A percentile compares a stretch with the other conserved stretches of the same genome.
Evolutionary conservation across 2,888 invertebrate genomes (phyloP).

Genomic region (Macrophya annulata): DNA sequence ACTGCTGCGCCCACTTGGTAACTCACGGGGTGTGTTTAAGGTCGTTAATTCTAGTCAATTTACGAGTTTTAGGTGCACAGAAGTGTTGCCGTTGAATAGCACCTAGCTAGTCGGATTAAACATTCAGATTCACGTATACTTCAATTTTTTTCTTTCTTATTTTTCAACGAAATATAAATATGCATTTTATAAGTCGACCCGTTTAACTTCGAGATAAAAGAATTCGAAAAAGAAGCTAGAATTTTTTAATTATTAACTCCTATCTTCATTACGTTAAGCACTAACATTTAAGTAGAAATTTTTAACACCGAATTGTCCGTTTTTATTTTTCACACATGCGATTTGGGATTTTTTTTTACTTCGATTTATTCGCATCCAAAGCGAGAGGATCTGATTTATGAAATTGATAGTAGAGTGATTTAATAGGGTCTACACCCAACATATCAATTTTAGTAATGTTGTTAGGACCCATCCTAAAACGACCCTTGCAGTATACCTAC

Average conservation of each 20-base stretch:
- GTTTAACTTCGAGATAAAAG: background rate
- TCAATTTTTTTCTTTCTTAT: background rate
- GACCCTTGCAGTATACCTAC: background rate
- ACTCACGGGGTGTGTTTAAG: slow-evolving; percentile 47
- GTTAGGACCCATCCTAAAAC: slow-evolving; percentile 4
- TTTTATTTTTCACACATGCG: background rate
- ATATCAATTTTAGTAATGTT: slow-evolving; percentile 19
- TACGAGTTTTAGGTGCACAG: slow-evolving; percentile 26
- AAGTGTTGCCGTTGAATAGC: slow-evolving; percentile 30
- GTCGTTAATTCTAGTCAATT: slow-evolving; percentile 43
- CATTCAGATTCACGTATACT: background rate
- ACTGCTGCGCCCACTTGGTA: slow-evolving; percentile 44
- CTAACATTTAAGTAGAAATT: no score
- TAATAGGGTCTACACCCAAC: slow-evolving; percentile 13
- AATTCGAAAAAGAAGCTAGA: no score
- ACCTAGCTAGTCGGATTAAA: background rate
- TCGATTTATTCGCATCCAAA: background rate
- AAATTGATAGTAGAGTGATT: slow-evolving; percentile 22
- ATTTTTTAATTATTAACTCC: no score
- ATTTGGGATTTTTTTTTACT: background rate
- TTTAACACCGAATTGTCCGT: no score
- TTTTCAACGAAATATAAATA: background rate
- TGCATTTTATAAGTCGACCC: background rate
- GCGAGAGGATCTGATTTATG: background rate
- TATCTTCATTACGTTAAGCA: no score